Evolutionary conservation across 2,888 invertebrate species (phyloP), one percentile per base, ranked within the genome.

Genomic region (Phragmatobia fuliginosa): DNA sequence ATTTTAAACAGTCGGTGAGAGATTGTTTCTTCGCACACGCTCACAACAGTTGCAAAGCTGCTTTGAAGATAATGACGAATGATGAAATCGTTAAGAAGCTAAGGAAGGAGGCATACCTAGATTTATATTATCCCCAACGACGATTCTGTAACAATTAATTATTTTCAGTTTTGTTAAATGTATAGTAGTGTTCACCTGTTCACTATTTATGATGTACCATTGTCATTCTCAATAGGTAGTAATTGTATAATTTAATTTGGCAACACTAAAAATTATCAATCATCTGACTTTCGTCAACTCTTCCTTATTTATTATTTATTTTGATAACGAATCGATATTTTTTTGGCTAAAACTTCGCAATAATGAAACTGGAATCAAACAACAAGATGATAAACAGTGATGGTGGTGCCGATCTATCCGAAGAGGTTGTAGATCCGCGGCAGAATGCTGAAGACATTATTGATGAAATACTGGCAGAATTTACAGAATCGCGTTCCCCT

Each of bases 321-420:
- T 92, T 90, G 87, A 78, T 86, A 83, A 74, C 81, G 76, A 89
- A 89, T 90, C 88, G 83, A 91, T 90, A 88, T 82, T 85, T 82
- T 85, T 79, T 79, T 75, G 73, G 52, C 71, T 49, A 73, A 80
- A 75, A 69, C 76, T 52, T 66, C 74, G 72, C 63, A 87, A 91
- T 77, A 82, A 95, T 95, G 95, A 95, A 95, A 90, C 85, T 95
- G 71, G 95, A 95, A 76, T 94, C 95, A 21, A 95, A 95, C 86
- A 94, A 95, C 82, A 95, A 95, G 83, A 90, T 94, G 90, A 92
- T 94, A 76, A 93, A 91, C 79, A 93, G 89, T 79, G 94, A 94
- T 68, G 90, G 90, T 75, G 91, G 93, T 60, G 86, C 92, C 21
- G 94, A 93, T 66, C 89, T 91, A 38, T 91, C 94, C 1, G 95